Percentiles rank a stretch among this genome's conserved stretches.
Evolutionary conservation across 2,888 invertebrate genomes (phyloP).

Genomic region (Apomyelois bistriatella): DNA sequence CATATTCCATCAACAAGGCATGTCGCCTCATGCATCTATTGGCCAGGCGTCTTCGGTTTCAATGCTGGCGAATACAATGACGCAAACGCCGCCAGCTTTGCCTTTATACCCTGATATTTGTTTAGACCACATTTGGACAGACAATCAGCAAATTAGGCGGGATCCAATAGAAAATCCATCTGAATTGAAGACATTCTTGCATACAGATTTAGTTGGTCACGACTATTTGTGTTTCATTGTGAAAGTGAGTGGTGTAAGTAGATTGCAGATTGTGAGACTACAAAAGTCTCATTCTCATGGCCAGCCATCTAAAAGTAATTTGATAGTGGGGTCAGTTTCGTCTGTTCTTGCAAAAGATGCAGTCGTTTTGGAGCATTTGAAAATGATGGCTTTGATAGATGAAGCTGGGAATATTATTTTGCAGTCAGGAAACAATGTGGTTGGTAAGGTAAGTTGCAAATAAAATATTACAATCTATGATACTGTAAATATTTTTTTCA

Average conservation of each 20-base stretch:
- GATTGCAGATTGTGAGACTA: constrained; percentile 84
- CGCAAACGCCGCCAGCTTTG: constrained; percentile 77
- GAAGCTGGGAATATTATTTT: constrained; percentile 87
- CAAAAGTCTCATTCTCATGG: constrained; percentile 81
- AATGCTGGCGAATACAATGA: constrained; percentile 67
- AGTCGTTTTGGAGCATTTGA: constrained; percentile 86
- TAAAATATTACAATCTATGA: not conserved
- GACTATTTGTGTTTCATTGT: constrained; percentile 89
- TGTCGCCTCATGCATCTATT: constrained; percentile 69
- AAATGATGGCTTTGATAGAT: constrained; percentile 92
- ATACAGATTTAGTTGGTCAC: constrained; percentile 92
- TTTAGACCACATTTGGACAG: constrained; percentile 94
- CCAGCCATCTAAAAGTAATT: constrained; percentile 74
- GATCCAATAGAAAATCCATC: constrained; percentile 56
- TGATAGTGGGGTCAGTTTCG: constrained; percentile 87
- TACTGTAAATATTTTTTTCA: not conserved
- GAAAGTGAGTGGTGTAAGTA: constrained; percentile 61
- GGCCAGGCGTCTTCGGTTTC: constrained; percentile 69
- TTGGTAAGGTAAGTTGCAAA: constrained; percentile 83
- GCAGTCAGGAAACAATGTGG: constrained; percentile 89
- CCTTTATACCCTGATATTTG: constrained; percentile 92
- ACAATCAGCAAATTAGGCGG: constrained; percentile 70
- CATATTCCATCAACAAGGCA: constrained; percentile 65
- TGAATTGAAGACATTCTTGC: constrained; percentile 86
- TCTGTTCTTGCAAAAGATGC: constrained; percentile 92